Base-by-base conservation (phyloP, 2,797 vertebrate species). In the Odontamblyopus rebecca region DNA sequence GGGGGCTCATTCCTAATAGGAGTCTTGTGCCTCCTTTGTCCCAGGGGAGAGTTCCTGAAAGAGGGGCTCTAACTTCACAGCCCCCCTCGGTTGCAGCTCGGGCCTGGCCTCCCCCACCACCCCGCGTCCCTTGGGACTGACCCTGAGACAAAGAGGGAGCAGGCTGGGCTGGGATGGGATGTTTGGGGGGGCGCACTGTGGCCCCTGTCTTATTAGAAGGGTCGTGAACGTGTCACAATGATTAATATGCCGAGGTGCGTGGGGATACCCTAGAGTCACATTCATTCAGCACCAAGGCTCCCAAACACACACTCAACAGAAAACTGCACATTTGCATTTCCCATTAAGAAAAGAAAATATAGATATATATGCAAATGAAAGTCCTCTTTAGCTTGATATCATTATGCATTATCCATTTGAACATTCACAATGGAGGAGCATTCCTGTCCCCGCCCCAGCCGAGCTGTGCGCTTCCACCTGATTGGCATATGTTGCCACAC, bases 151-250 rank as follows among this genome's bases (percentile, higher is more conserved):
- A 95, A 94, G 93, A 93, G 91, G 92, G 93, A 93, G 91, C 70
- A 85, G 91, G 91, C 85, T 89, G 84, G 88, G 86, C 83, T 88
- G 88, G 91, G 89, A 90, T 90, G 91, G 91, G 91, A 91, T 92
- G 88, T 92, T 90, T 91, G 90, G 79, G 90, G 91, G 93, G 91
- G 92, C 87, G 88, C 89, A 89, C 91, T 89, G 91, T 93, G 93
- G 93, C 93, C 94, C 92, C 93, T 94, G 94, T 94, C 94, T 95
- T 95, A 95, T 95, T 95, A 95, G 94, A 94, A 92, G 93, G 93
- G 94, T 94, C 92, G 93, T 95, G 94, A 95, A 95, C 92, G 89
- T 94, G 94, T 95, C 94, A 95, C 90, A 88, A 95, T 95, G 94
- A 95, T 95, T 95, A 94, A 95, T 95, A 94, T 94, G 93, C 93